Base-by-base conservation (phyloP, 2,888 invertebrate species). In the Tetramorium bicarinatum region DNA sequence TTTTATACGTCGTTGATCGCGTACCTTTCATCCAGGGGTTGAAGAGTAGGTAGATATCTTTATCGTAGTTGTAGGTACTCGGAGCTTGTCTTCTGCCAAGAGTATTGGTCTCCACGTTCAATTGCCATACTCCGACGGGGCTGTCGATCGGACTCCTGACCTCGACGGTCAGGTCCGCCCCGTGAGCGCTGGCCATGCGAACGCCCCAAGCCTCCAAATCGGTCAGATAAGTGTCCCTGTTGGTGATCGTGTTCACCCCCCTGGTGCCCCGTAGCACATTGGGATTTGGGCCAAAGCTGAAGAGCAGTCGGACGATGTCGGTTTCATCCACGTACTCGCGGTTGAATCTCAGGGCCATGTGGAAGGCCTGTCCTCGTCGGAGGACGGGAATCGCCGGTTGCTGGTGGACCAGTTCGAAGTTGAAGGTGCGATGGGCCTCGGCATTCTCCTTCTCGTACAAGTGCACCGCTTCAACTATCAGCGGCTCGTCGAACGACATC, bases 21-120 rank as follows among this genome's bases (percentile, higher is more conserved):
- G 6, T 95, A 98, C 98, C 97, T 95, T 96, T 96, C 88, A 96
- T 96, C 98, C 98, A 98, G 0, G 98, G 98, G 94, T 98, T 98
- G 95, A 98, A 98, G 15, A 98, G 95, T 29, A 98, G 95, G 94
- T 97, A 98, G 81, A 98, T 93, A 76, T 97, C 97, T 81, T 96
- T 96, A 11, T 97, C 96, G 88, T 96, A 96, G 85, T 96, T 96
- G 91, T 95, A 97, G 1, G 92, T 92, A 9, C 95, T 95, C 0
- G 95, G 95, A 0, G 95, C 93, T 3, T 95, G 92, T 15, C 87
- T 92, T 29, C 94, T 93, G 66, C 94, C 95, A 87, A 95, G 93
- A 44, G 95, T 91, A 29, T 96, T 96, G 2, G 97, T 97, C 87
- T 97, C 96, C 7, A 97, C 95, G 67, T 96, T 95, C 8, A 97